Evolutionary conservation across 2,797 vertebrate species (phyloP).

Genomic region (Benthosema pterotum): DNA sequence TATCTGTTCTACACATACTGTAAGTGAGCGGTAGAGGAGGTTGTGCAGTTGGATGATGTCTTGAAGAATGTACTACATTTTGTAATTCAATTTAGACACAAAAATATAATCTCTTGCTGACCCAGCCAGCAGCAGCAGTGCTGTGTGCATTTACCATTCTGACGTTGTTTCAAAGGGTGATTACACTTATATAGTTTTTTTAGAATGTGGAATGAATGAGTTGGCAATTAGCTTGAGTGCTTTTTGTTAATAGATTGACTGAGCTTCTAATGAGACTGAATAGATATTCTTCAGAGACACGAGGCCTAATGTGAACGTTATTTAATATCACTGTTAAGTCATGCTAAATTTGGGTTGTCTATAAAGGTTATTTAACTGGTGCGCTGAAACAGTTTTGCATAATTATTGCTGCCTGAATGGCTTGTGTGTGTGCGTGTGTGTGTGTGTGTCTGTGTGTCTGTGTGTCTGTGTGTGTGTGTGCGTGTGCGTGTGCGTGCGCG

Average conservation of each 20-base stretch:
- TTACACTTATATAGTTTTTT: slow-evolving; percentile 9
- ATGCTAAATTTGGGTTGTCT: slow-evolving; percentile 25
- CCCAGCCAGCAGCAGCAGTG: too few relatives aligned
- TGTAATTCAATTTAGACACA: too few relatives aligned
- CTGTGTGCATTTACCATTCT: slow-evolving; percentile 6
- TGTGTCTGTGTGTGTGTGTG: slow-evolving; percentile 7
- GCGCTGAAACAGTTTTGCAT: slow-evolving; percentile 17
- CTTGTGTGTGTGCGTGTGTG: not conserved
- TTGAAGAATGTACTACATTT: too few relatives aligned
- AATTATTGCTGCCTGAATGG: slow-evolving; percentile 9
- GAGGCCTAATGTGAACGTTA: slow-evolving; percentile 29
- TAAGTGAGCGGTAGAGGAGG: too few relatives aligned
- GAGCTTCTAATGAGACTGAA: slow-evolving; percentile 23
- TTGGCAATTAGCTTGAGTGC: slow-evolving; percentile 28
- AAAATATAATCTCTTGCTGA: too few relatives aligned
- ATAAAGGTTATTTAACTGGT: slow-evolving; percentile 4
- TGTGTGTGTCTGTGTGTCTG: not conserved
- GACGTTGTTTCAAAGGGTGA: slow-evolving; percentile 15
- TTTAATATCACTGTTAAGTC: slow-evolving; percentile 28
- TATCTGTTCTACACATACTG: too few relatives aligned
- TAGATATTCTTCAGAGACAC: slow-evolving; percentile 24
- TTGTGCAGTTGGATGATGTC: too few relatives aligned
- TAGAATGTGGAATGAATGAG: slow-evolving; percentile 24
- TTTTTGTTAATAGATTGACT: slow-evolving; percentile 35
- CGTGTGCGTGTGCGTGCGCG: not conserved